Base-by-base conservation (phyloP, 2,797 vertebrate genomes). In the Trematomus bernacchii region DNA sequence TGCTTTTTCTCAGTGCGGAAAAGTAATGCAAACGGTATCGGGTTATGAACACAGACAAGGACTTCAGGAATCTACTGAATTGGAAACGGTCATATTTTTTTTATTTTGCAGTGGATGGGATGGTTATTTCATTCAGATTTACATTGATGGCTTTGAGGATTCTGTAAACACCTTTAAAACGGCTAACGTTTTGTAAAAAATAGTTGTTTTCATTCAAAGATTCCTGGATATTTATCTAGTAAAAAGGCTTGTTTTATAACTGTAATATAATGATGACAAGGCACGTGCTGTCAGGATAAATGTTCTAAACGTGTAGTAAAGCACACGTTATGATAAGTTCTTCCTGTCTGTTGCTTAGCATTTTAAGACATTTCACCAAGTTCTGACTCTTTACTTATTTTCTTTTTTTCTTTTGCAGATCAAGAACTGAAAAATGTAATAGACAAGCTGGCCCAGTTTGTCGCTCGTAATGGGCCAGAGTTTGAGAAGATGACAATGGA, bases 401-500 rank as follows among this genome's bases (percentile, higher is more conserved):
- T 30, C 6, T 47, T 72, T 33, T 67, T 7, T 50, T 7, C 63
- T 13, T 19, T 11, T 59, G 61, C 94, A 99, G 98, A 99, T 88
- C 98, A 99, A 89, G 98, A 99, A 87, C 96, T 99, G 73, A 96
- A 96, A 82, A 99, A 99, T 94, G 98, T 99, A 87, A 99, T 99
- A 58, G 98, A 99, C 94, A 99, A 99, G 84, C 90, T 99, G 87
- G 98, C 98, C 33, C 98, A 99, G 91, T 99, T 99, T 83, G 98
- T 99, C 46, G 97, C 98, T 42, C 96, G 98, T 54, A 99, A 98
- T 43, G 98, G 98, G 52, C 98, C 98, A 0, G 98, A 99, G 89
- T 99, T 99, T 83, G 98, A 99, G 93, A 99, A 98, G 92, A 99
- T 99, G 98, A 99, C 98, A 3, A 99, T 99, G 98, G 98, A 99